Evolutionary conservation across 2,113 vertebrate species (phyloP).

Genomic region (Ceyx cyanopectus): DNA sequence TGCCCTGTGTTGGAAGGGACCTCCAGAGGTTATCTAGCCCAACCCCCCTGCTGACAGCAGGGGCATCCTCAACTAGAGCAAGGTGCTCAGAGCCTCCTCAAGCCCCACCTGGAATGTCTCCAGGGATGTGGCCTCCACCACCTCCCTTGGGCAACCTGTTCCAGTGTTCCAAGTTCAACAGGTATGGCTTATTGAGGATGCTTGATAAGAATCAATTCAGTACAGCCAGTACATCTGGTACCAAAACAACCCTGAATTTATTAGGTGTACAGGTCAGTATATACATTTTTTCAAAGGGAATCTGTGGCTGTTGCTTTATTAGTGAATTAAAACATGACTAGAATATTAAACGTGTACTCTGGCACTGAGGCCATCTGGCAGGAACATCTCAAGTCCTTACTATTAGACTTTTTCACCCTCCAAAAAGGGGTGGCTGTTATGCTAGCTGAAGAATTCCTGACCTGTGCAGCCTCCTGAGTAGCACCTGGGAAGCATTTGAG

Average conservation of each 20-base stretch:
- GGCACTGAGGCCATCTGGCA: not conserved
- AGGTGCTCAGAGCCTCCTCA: too few species aligned
- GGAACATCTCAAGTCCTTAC: not conserved
- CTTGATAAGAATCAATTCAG: not conserved
- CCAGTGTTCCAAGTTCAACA: not conserved
- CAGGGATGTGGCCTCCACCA: too few species aligned
- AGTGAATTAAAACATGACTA: not conserved
- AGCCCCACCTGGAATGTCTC: too few species aligned
- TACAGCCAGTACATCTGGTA: not conserved
- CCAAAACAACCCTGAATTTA: not conserved
- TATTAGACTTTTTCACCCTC: not conserved
- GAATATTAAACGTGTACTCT: conserved; percentile 17
- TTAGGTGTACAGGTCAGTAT: conserved; percentile 6
- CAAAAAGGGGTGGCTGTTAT: not conserved
- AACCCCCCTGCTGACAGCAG: too few species aligned
- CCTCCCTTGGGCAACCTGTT: too few species aligned
- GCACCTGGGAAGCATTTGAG: not conserved
- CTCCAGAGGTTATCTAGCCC: too few species aligned
- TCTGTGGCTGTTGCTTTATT: not conserved
- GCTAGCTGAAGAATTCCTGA: not conserved
- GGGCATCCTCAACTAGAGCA: too few species aligned
- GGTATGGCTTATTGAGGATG: not conserved
- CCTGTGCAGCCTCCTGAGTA: not conserved
- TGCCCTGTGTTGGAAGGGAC: too few species aligned
- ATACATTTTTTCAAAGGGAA: conserved; percentile 24